These are phyloP conservation scores for Emys orbicularis DNA, from an alignment of 2,797 vertebrate species.

Conservation along the genomic window DNA sequence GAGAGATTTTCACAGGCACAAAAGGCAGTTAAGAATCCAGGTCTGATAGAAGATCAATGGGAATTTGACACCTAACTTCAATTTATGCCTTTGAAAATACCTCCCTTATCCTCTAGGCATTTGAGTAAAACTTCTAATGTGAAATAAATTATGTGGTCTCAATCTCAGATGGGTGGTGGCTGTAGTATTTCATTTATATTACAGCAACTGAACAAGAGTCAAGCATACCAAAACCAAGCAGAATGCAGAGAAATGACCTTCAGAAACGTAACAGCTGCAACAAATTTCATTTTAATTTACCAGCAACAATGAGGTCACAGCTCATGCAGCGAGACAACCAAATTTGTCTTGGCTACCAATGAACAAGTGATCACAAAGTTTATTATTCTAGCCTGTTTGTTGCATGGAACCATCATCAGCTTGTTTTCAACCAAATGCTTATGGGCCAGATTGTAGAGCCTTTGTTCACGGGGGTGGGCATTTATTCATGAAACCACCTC, in stretches of 20 bases:
- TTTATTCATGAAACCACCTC: not conserved
- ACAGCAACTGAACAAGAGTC: not conserved
- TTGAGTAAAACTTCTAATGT: not conserved
- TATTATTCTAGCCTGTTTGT: not conserved
- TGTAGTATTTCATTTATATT: not conserved
- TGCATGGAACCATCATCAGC: fast-evolving
- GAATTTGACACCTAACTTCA: not conserved
- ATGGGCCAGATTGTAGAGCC: not conserved
- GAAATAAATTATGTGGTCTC: not conserved
- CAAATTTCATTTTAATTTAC: not conserved
- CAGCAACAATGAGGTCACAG: not conserved
- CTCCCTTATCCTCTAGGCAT: not conserved
- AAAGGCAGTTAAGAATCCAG: not conserved
- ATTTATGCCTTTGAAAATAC: not conserved
- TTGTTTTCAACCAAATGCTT: fast-evolving
- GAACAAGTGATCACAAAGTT: not conserved
- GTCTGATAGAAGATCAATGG: not conserved
- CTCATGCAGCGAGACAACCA: not conserved
- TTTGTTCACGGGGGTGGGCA: not conserved
- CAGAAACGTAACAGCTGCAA: not conserved
- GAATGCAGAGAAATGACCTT: not conserved
- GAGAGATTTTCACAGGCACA: not conserved
- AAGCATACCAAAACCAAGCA: not conserved
- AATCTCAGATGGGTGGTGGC: not conserved
- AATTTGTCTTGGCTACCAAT: not conserved